phyloP scores from a whole-genome alignment of 2,113 vertebrate species.

The Prunella himalayana region DNA sequence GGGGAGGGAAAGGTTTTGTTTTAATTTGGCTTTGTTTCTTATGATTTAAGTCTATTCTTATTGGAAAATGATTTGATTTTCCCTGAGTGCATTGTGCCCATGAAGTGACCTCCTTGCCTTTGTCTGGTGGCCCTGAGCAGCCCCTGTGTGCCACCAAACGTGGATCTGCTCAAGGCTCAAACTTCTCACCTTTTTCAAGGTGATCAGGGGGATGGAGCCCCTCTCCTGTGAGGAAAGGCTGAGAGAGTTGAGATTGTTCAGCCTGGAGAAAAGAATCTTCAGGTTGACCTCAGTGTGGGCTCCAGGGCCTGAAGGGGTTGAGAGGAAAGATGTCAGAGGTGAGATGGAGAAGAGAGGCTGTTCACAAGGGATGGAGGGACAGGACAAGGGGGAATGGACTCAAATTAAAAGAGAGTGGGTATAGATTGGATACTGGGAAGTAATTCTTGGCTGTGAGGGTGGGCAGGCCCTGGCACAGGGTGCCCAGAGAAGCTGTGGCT shows the following conservation, averaged over 20 bases:
- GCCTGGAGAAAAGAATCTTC: background rate
- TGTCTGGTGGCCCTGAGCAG: background rate
- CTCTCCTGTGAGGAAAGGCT: background rate
- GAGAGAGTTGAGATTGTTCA: background rate
- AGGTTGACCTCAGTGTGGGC: rapidly evolving
- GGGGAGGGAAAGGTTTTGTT: background rate
- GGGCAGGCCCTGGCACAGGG: background rate
- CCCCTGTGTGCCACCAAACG: background rate
- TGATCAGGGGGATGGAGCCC: background rate
- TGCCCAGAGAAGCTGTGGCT: background rate
- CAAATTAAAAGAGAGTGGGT: background rate
- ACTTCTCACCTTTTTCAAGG: background rate
- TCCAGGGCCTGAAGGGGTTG: rapidly evolving
- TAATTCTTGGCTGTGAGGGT: rapidly evolving
- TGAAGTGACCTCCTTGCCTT: background rate
- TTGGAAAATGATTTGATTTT: background rate
- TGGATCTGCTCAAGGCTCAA: background rate
- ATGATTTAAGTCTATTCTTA: background rate
- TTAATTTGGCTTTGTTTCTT: background rate
- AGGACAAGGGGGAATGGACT: background rate
- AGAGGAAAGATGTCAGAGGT: background rate
- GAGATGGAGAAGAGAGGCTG: background rate
- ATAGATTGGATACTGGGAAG: background rate
- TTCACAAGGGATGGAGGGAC: background rate
- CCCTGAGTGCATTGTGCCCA: background rate